Evolutionary conservation across 2,113 vertebrate species (phyloP).

Genomic region (Hypanus sabinus): DNA sequence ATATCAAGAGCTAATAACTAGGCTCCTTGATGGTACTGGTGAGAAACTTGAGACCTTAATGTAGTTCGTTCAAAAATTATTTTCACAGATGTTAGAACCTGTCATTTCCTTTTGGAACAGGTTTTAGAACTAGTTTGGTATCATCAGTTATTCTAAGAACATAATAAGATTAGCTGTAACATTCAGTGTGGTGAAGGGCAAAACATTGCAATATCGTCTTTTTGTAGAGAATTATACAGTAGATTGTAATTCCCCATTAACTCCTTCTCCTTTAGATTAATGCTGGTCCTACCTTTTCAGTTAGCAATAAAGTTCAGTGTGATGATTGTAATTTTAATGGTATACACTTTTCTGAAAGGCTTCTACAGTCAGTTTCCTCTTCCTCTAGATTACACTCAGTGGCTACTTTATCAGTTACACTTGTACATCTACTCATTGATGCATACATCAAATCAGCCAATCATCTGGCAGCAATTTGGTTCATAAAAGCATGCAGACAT

Average conservation of each 20-base stretch:
- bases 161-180: constrained; percentile 16
- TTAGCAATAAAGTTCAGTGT: not conserved
- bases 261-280: constrained; percentile 5
- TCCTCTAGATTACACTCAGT: not conserved
- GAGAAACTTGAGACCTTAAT: constrained; percentile 7
- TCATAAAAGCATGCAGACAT: too few relatives aligned
- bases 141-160: constrained; percentile 31
- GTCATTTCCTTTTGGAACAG: constrained; percentile 10
- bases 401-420: too few relatives aligned
- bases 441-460: too few relatives aligned
- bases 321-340: not conserved
- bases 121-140: constrained; percentile 14
- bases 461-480: too few relatives aligned
- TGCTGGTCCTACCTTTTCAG: not conserved
- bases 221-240: not conserved
- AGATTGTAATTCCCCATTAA: not conserved
- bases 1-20: constrained; percentile 7
- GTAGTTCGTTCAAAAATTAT: constrained; percentile 11
- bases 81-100: constrained; percentile 20
- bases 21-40: not conserved
- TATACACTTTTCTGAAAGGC: not conserved
- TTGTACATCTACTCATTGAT: too few relatives aligned
- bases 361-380: not conserved
- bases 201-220: not conserved
- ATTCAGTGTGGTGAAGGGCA: not conserved